Evolutionary conservation across 1,140 invertebrate species (phyloP).

Genomic region (Bombus difficillimus): DNA sequence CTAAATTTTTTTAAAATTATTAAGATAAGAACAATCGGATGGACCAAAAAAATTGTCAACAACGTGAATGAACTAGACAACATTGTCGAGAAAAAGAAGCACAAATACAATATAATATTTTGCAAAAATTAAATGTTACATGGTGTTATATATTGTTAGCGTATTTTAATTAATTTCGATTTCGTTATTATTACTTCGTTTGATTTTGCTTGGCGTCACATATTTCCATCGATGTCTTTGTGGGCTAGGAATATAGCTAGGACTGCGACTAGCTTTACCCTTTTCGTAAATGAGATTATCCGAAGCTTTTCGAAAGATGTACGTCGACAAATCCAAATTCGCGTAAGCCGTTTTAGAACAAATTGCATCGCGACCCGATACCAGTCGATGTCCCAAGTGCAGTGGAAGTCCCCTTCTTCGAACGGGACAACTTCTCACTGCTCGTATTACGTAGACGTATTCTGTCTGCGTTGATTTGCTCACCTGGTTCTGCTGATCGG

Average conservation of each 20-base stretch:
- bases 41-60: too few relatives aligned
- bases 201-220: not conserved
- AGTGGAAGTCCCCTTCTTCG: not conserved
- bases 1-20: too few relatives aligned
- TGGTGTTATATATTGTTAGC: too few relatives aligned
- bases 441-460: conserved; percentile 32
- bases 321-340: not conserved
- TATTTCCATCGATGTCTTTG: conserved; percentile 58
- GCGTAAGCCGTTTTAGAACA: conserved; percentile 29
- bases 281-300: conserved; percentile 66
- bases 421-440: conserved; percentile 44
- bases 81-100: accelerated
- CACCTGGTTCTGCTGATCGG: not conserved
- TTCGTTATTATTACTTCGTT: not conserved
- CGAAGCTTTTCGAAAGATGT: conserved; percentile 53
- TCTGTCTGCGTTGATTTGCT: conserved; percentile 53
- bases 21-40: too few relatives aligned
- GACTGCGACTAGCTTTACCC: conserved; percentile 51
- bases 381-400: conserved; percentile 17
- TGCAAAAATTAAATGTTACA: too few relatives aligned
- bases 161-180: too few relatives aligned
- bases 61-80: too few relatives aligned
- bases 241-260: conserved; percentile 36
- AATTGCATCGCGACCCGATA: not conserved
- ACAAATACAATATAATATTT: too few relatives aligned